Evolutionary conservation across 2,888 invertebrate genomes (phyloP).

Genomic region (Argyresthia goedartella): DNA sequence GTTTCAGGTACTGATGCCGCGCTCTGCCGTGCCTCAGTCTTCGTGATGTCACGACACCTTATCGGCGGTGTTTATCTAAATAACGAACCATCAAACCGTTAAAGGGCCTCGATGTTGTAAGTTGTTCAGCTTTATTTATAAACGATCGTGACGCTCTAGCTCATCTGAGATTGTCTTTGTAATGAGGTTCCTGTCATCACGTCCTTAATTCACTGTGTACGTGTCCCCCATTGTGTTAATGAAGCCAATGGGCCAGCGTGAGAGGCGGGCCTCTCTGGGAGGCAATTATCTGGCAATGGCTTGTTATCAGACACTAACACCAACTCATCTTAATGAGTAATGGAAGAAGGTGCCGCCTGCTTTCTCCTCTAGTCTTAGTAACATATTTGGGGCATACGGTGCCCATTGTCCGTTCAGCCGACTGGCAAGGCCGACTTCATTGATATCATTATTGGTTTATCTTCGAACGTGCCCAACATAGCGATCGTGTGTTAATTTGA

Average conservation of each 20-base stretch:
- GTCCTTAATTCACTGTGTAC: constrained; percentile 2
- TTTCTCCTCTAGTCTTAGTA: constrained; percentile 23
- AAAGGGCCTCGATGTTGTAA: background rate
- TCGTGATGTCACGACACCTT: background rate
- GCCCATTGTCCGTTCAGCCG: constrained; percentile 9
- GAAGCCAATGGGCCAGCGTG: constrained; percentile 21
- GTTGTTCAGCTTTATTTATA: background rate
- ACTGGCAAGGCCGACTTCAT: background rate
- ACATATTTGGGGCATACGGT: constrained; percentile 11
- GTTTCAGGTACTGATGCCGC: too few species aligned
- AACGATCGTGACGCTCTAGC: background rate
- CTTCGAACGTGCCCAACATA: too few species aligned
- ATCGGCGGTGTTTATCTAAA: background rate
- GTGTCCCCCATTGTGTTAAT: constrained; percentile 6
- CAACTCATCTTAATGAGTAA: constrained; percentile 40
- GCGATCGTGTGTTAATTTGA: too few species aligned
- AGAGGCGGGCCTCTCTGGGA: constrained; percentile 24
- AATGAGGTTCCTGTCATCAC: constrained; percentile 2
- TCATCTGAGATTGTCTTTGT: background rate
- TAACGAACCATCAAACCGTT: background rate
- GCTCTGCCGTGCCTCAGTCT: background rate
- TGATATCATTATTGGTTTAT: background rate
- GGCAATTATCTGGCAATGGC: constrained; percentile 51
- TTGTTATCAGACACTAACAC: constrained; percentile 45
- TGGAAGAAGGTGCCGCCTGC: constrained; percentile 31